Percentiles rank a stretch among this genome's conserved stretches.
Evolutionary conservation across 2,797 vertebrate species (phyloP).

Genomic region (Masticophis lateralis): DNA sequence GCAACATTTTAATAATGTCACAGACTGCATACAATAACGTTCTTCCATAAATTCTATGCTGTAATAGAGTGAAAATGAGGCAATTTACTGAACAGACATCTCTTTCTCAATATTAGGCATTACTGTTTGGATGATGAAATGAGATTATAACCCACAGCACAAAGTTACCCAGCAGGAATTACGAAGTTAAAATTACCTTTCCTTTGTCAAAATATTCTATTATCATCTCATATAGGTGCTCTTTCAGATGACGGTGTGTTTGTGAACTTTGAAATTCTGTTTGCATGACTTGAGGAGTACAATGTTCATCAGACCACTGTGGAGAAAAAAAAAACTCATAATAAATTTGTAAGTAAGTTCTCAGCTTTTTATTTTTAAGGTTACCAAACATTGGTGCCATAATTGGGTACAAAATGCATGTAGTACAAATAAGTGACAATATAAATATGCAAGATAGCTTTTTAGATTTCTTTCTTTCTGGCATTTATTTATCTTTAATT

Average conservation of each 20-base stretch:
- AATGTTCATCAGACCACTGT: conserved; percentile 95
- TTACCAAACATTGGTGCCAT: neutral
- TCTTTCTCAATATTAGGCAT: neutral
- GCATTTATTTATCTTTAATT: neutral
- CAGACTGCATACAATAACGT: neutral
- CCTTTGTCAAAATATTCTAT: conserved; percentile 98
- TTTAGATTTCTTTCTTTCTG: neutral
- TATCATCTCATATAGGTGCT: conserved; percentile 89
- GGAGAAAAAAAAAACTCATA: neutral
- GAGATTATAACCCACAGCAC: neutral
- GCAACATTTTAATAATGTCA: neutral
- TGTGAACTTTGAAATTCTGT: conserved; percentile 85
- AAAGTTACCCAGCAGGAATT: neutral
- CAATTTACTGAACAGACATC: neutral
- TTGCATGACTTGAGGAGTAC: conserved; percentile 84
- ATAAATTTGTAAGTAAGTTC: neutral
- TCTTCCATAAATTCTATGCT: neutral
- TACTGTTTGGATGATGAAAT: neutral
- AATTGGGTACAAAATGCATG: neutral
- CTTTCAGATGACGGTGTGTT: conserved; percentile 94
- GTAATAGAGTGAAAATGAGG: neutral
- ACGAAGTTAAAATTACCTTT: conserved; percentile 77
- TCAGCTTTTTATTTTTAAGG: neutral
- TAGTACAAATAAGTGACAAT: neutral
- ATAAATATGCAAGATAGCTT: neutral